These are phyloP conservation scores for Smutsia temminckii DNA, from an alignment of 2,797 vertebrate genomes.

Conservation along the genomic window DNA sequence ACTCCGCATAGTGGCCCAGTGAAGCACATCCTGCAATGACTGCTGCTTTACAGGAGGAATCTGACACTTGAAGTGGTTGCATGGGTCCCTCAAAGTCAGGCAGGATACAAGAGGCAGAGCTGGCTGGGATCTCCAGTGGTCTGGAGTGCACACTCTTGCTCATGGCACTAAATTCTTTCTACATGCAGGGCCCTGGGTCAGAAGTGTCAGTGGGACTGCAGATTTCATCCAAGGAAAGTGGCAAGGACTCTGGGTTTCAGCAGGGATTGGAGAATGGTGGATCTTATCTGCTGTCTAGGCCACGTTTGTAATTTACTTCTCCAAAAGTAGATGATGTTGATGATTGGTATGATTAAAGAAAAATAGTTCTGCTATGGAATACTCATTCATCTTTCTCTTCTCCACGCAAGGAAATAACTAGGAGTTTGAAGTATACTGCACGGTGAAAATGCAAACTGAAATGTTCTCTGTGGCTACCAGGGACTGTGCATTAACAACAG, in stretches of 20 bases:
- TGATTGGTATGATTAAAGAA: neutral
- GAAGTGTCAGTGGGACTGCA: rapidly evolving
- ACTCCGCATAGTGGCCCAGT: neutral
- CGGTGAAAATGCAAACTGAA: neutral
- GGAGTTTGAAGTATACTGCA: neutral
- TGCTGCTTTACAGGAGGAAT: neutral
- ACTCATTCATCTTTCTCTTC: neutral
- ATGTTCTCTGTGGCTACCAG: neutral
- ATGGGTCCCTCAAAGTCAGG: neutral
- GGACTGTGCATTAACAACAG: neutral
- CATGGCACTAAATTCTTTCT: neutral
- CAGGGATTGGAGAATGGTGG: neutral
- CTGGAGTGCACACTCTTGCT: neutral
- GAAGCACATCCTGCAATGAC: neutral
- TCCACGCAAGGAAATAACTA: neutral
- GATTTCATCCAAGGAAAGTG: neutral
- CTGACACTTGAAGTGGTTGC: neutral
- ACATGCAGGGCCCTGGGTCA: neutral
- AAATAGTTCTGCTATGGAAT: neutral
- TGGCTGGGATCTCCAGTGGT: neutral
- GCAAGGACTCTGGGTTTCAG: neutral
- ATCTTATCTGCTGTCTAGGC: neutral
- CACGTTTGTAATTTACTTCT: neutral
- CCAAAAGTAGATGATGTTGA: neutral
- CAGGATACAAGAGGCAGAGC: rapidly evolving